These are phyloP conservation scores for Lasioglossum pauxillum DNA, from an alignment of 2,888 invertebrate genomes.

Conservation along the genomic window DNA sequence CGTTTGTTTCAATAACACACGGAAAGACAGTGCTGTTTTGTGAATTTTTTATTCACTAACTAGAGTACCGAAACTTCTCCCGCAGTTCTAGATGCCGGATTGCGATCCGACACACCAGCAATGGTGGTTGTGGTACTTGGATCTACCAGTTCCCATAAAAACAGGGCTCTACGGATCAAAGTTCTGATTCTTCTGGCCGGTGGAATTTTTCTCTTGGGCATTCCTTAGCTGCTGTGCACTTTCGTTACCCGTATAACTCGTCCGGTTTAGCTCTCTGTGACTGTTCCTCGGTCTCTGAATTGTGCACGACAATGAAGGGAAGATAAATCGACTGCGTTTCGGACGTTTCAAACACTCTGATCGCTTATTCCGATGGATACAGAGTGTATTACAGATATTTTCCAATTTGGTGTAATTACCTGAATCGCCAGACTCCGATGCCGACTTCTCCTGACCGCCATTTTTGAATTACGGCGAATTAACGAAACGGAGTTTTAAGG, in stretches of 20 bases:
- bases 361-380: no score
- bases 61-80: background rate
- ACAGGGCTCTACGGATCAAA: background rate
- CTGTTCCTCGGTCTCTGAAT: background rate
- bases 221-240: background rate
- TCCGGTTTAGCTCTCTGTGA: background rate
- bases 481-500: no score
- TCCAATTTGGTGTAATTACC: background rate
- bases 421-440: background rate
- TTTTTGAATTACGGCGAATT: no score
- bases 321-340: background rate
- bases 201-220: slow-evolving; percentile 14
- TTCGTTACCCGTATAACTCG: background rate
- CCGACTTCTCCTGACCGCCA: no score
- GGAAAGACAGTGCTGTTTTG: background rate
- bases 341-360: no score
- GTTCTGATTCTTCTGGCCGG: background rate
- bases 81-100: background rate
- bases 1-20: background rate
- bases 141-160: slow-evolving; percentile 1
- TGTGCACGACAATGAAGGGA: background rate
- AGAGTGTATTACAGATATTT: no score
- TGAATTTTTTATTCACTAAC: background rate
- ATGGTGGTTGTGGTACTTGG: background rate
- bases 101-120: background rate